Conservation (phyloP, 2,797 vertebrate species). For the Nyctalus aviator region DNA sequence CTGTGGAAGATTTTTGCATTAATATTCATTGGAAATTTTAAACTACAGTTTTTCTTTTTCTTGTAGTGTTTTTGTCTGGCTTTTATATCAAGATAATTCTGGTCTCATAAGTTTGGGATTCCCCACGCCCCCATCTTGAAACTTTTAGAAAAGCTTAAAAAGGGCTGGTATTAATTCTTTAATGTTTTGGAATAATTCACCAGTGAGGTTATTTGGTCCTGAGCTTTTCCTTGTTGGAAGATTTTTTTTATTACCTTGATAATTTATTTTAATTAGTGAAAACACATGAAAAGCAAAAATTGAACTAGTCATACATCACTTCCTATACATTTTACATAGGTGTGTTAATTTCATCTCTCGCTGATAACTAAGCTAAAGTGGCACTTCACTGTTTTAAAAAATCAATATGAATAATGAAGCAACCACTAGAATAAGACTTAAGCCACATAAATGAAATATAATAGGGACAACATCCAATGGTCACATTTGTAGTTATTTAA, state of each 20-base stretch:
- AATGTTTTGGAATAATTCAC: too few relatives aligned
- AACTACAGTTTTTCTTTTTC: too few relatives aligned
- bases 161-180: too few relatives aligned
- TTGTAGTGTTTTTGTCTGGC: too few relatives aligned
- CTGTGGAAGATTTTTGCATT: too few relatives aligned
- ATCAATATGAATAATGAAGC: background rate
- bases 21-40: too few relatives aligned
- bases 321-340: background rate
- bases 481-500: background rate
- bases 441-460: background rate
- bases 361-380: background rate
- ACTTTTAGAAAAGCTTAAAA: too few relatives aligned
- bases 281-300: background rate
- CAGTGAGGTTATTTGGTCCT: too few relatives aligned
- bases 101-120: too few relatives aligned
- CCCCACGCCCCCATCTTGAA: too few relatives aligned
- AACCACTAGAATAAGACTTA: background rate
- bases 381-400: background rate
- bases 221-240: background rate
- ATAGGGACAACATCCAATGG: background rate
- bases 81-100: too few relatives aligned
- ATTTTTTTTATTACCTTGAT: constrained; percentile 4
- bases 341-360: background rate
- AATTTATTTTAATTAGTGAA: background rate
- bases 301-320: background rate